Evolutionary conservation across 2,113 vertebrate species (phyloP), one percentile per base, ranked within the genome.

Genomic region (Ramphastos sulfuratus): DNA sequence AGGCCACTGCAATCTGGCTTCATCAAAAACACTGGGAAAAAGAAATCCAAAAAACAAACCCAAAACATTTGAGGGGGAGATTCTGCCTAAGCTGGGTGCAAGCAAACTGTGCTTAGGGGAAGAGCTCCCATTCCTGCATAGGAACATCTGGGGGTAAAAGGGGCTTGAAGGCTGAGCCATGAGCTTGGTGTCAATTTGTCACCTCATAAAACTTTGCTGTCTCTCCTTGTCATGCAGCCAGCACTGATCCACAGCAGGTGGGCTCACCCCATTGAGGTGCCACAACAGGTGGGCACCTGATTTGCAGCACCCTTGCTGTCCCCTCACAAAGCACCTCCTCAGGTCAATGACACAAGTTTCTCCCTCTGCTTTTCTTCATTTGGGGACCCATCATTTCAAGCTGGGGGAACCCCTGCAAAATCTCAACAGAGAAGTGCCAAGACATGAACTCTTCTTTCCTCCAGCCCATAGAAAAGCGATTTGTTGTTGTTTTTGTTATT

Each of bases 1-100:
- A 66, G 89, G 82, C 79, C 82, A 89, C 54, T 93, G 92, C 86
- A 95, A 94, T 88, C 93, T 92, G 42, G 64, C 91, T 83, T 54
- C 90, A 97, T 76, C 83, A 96, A 96, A 39, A 91, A 67, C 59
- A 88, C 15, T 44, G 42, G 42, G 42, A 44, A 15, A 44, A 44
- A 44, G 15, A 44, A 44, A 44, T 16, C 42, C 42, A 44, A 44
- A 21, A 52, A 95, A 92, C 85, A 73, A 86, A 2, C 3, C 9
- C 30, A 66, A 82, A 15, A 31, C 85, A 71, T 71, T 24, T 78
- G 64, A 87, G 70, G 39, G 39, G 67, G 13, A 56, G 80, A 64
- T 85, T 60, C 35, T 76, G 55, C 77, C 79, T 86, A 87, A 92
- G 92, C 89, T 79, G 37, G 4, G 81, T 79, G 82, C 92, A 93